These are phyloP conservation scores for Cybosia mesomella DNA, from an alignment of 2,888 invertebrate species.

Conservation along the genomic window DNA sequence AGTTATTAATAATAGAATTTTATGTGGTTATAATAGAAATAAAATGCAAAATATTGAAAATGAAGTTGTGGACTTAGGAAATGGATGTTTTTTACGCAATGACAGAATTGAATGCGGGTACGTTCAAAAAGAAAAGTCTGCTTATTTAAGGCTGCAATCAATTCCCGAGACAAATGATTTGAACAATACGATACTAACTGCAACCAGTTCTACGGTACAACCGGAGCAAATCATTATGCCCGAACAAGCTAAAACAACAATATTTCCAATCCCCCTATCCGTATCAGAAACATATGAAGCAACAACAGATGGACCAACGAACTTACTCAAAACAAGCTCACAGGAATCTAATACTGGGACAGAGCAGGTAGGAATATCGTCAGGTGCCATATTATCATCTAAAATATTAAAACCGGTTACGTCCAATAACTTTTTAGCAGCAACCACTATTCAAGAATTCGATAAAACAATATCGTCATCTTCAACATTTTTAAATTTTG, in stretches of 20 bases:
- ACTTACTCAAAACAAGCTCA: background rate
- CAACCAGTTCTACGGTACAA: no score
- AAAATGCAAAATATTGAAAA: slow-evolving; percentile 48
- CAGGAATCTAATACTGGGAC: background rate
- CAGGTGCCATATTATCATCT: background rate
- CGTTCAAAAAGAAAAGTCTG: background rate
- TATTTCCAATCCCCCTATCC: background rate
- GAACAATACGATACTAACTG: background rate
- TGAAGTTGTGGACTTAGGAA: slow-evolving; percentile 55
- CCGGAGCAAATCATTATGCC: background rate
- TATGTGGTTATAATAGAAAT: slow-evolving; percentile 78
- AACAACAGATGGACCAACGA: background rate
- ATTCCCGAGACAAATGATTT: background rate
- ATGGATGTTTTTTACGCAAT: slow-evolving; percentile 65
- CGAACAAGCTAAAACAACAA: background rate
- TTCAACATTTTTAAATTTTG: background rate
- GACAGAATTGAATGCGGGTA: slow-evolving; percentile 80
- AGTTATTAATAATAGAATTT: slow-evolving; percentile 60
- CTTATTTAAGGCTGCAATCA: background rate
- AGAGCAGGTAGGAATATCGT: background rate
- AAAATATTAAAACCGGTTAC: background rate
- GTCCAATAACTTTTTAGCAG: background rate
- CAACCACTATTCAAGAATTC: background rate
- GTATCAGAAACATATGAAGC: slow-evolving; percentile 1
- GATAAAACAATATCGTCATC: background rate